Evolutionary conservation across 2,797 vertebrate genomes (phyloP), one percentile per base, ranked within the genome.

Genomic region (Philypnodon macrostomus): DNA sequence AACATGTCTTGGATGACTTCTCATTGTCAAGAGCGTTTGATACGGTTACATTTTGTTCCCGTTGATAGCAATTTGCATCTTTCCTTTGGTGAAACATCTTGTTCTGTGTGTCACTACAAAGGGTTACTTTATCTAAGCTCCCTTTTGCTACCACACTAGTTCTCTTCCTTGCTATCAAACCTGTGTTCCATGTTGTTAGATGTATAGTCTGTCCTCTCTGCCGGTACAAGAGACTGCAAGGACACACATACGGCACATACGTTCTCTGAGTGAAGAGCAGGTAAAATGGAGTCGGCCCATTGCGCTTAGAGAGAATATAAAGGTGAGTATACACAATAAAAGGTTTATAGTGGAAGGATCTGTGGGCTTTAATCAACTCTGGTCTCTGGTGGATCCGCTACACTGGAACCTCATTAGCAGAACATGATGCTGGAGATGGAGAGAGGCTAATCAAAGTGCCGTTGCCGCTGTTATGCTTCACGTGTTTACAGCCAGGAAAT

Each of bases 11-110:
- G 62, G 71, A 58, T 70, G 76, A 83, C 82, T 86, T 81, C 71
- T 85, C 75, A 70, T 78, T 85, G 80, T 86, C 79, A 70, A 81
- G 78, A 77, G 69, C 35, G 57, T 88, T 83, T 84, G 76, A 86
- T 85, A 80, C 65, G 58, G 61, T 80, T 84, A 73, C 66, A 77
- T 83, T 86, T 78, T 86, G 70, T 80, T 80, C 59, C 54, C 50
- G 59, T 75, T 83, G 75, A 75, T 81, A 61, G 65, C 59, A 79
- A 88, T 89, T 87, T 83, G 78, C 81, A 84, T 87, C 26, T 85
- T 81, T 69, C 54, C 79, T 86, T 86, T 75, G 53, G 66, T 84
- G 70, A 77, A 77, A 73, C 81, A 79, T 79, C 77, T 81, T 83
- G 75, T 85, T 81, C 71, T 51, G 47, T 38, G 68, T 81, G 77